Base-by-base conservation (phyloP, 64 coral and sea anemone species). In the Acropora yongei region DNA sequence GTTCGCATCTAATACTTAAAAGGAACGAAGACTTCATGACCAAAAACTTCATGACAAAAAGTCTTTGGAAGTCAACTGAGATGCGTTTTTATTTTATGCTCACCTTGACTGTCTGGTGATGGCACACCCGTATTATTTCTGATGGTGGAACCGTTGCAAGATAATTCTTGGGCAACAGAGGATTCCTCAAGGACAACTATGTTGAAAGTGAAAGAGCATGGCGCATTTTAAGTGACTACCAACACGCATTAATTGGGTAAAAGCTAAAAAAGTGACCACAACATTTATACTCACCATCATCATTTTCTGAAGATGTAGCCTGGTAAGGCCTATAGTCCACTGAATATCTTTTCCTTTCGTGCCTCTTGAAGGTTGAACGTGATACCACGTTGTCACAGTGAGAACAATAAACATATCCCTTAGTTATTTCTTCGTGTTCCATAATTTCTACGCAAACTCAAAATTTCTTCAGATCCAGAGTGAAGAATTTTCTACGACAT, bases 291-390 rank as follows among this genome's bases (percentile, higher is more conserved):
- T 77, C 43, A 77, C 75, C 10, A 47, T 77, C 75, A 48, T 48
- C 44, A 77, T 77, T 17, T 47, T 10, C 44, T 77, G 75, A 47
- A 47, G 44, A 14, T 77, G 75, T 16, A 46, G 75, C 44, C 13
- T 77, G 75, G 11, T 77, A 43, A 49, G 42, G 18, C 75, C 44
- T 48, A 17, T 14, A 49, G 11, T 48, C 75, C 14, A 18, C 44
- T 77, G 12, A 77, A 77, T 77, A 77, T 77, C 75, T 77, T 77
- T 77, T 77, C 75, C 75, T 77, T 77, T 48, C 44, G 75, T 77
- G 75, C 75, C 75, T 77, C 75, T 77, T 77, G 44, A 49, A 77
- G 14, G 75, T 77, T 48, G 75, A 77, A 77, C 75, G 13, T 77
- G 75, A 77, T 77, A 77, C 75, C 75, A 77, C 75, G 75, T 48